Percentiles rank a stretch among this genome's conserved stretches.
These are phyloP conservation scores for Calameuta pallipes DNA, from an alignment of 2,888 invertebrate genomes.

Conservation along the genomic window DNA sequence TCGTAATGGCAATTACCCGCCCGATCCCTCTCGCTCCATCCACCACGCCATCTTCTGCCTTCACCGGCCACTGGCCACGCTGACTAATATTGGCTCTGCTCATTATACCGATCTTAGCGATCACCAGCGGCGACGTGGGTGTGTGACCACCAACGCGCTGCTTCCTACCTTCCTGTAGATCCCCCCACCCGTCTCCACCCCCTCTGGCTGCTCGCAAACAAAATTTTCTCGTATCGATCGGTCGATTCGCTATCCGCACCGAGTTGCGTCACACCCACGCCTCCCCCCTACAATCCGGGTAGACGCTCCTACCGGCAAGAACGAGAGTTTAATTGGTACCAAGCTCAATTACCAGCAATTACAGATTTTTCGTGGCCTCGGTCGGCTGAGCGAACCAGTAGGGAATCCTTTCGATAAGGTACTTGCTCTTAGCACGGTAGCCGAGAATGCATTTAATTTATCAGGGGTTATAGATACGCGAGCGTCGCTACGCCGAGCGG, in stretches of 20 bases:
- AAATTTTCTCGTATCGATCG: background rate
- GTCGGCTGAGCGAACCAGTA: background rate
- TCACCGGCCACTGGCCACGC: constrained; percentile 41
- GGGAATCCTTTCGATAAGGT: constrained; percentile 1
- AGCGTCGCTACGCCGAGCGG: constrained; percentile 4
- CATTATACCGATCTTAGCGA: constrained; percentile 44
- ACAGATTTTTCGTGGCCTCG: constrained; percentile 14
- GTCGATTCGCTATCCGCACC: background rate
- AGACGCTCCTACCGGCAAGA: background rate
- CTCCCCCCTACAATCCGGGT: background rate
- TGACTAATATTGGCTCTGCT: constrained; percentile 51
- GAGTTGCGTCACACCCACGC: background rate
- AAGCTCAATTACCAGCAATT: constrained; percentile 56
- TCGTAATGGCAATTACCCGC: constrained; percentile 53
- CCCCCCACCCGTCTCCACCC: background rate
- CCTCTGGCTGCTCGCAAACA: background rate
- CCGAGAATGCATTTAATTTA: constrained; percentile 48
- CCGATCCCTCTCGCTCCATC: constrained; percentile 35
- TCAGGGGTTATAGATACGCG: constrained; percentile 47
- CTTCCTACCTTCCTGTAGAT: background rate
- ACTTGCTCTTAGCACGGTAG: constrained; percentile 6
- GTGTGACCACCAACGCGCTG: constrained; percentile 38
- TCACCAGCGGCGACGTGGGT: constrained; percentile 39
- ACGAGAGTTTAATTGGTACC: constrained; percentile 47
- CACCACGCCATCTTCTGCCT: constrained; percentile 21